phyloP scores from a whole-genome alignment of 1,140 invertebrate species.

The Triops longicaudatus region DNA sequence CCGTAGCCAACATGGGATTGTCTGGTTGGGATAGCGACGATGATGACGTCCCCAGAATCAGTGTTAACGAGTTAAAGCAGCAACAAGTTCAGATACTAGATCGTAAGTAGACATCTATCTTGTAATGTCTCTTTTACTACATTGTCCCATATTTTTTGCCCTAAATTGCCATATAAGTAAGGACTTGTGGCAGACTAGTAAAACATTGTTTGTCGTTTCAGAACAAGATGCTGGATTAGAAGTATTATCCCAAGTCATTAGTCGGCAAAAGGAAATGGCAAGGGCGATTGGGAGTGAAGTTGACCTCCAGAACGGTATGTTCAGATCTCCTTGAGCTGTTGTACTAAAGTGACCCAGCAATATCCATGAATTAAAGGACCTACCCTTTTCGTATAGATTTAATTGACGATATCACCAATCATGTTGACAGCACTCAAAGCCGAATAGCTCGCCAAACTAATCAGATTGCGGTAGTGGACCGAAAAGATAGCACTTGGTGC shows the following conservation, averaged over 20 bases:
- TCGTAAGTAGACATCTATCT: constrained; percentile 20
- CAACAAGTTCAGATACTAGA: constrained; percentile 3
- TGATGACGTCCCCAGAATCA: neutral
- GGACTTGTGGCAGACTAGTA: constrained; percentile 1
- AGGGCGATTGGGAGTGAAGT: constrained; percentile 65
- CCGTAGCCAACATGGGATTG: neutral
- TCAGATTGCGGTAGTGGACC: constrained; percentile 52
- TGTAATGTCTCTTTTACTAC: constrained; percentile 16
- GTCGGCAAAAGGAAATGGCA: constrained; percentile 66
- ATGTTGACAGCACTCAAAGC: constrained; percentile 59
- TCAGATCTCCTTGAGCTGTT: constrained; percentile 18
- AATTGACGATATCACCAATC: constrained; percentile 65
- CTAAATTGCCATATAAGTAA: too few relatives aligned
- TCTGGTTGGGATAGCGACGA: neutral
- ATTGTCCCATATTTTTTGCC: neutral
- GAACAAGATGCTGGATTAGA: constrained; percentile 70
- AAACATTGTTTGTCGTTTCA: constrained; percentile 40
- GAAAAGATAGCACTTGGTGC: constrained; percentile 59
- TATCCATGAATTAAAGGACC: neutral
- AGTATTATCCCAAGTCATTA: constrained; percentile 61
- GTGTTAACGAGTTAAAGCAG: neutral
- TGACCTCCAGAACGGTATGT: constrained; percentile 63
- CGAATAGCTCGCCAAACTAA: constrained; percentile 57
- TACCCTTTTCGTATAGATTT: constrained; percentile 51
- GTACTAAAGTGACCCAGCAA: neutral